Base-by-base conservation (phyloP, 1,140 invertebrate genomes). In the Pogonus chalceus region DNA sequence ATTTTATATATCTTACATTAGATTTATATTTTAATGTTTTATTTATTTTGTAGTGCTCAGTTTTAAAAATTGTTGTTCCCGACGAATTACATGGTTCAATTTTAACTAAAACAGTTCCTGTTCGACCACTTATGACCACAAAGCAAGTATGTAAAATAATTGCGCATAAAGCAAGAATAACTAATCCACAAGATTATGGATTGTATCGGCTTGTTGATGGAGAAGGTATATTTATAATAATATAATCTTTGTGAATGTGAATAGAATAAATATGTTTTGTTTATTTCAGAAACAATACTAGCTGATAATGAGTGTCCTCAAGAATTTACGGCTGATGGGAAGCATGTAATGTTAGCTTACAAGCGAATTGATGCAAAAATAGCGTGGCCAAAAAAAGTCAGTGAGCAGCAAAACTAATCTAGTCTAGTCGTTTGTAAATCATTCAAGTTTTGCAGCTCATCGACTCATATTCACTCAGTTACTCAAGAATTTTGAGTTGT, bases 291-390 rank as follows among this genome's bases (percentile, higher is more conserved):
- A 81, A 91, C 85, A 46, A 79, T 91, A 64, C 74, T 96, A 16
- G 80, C 79, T 35, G 92, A 96, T 61, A 82, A 82, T 57, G 91
- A 95, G 60, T 92, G 88, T 64, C 92, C 92, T n/a, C 90, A 95
- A 74, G 84, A 88, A 61, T 75, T 85, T 16, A 76, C 80, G 37
- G 78, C 78, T 52, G 79, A 77, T 57, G 84, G 83, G 37, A 84
- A 84, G 67, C 87, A 92, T 61, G 91, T 88, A 69, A 85, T 92
- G 64, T 84, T 98, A 65, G 93, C 92, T 1, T 97, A 92, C 73
- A 96, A 96, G 74, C 77, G 93, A 46, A 90, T 90, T 63, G 93
- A 95, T 66, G 92, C 92, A 14, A 96, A 96, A 76, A 96, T 97
- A 61, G 92, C 93, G 46, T 97, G 93, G 93, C 93, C 94, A 2